Conservation (phyloP, 2,888 invertebrate genomes). For the Brachypalpus laphriformis region DNA sequence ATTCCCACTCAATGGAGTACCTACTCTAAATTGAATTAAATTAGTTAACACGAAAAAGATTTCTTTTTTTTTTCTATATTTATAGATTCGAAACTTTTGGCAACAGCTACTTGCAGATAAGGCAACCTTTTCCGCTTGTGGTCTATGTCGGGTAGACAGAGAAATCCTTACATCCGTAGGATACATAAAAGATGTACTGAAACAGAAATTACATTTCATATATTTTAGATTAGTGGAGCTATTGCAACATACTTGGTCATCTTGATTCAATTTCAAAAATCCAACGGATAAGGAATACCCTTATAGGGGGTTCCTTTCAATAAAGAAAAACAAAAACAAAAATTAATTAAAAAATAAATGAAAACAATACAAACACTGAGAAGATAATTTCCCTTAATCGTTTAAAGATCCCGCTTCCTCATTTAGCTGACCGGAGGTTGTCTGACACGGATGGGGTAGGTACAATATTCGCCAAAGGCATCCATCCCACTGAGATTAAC, state of each 20-base stretch:
- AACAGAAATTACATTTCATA: neutral
- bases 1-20: constrained; percentile 47
- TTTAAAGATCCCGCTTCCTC: constrained; percentile 24
- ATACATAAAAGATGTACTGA: neutral
- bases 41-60: constrained; percentile 20
- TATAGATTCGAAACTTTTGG: constrained; percentile 81
- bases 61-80: constrained; percentile 21
- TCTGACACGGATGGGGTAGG: constrained; percentile 43
- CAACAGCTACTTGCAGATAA: constrained; percentile 80
- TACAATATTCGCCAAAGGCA: constrained; percentile 35
- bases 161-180: constrained; percentile 84
- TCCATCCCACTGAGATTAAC: constrained; percentile 32
- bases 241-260: constrained; percentile 85
- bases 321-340: constrained; percentile 6
- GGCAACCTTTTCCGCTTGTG: constrained; percentile 84
- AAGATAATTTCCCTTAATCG: constrained; percentile 54
- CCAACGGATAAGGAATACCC: constrained; percentile 80
- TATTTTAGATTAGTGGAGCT: constrained; percentile 83
- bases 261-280: constrained; percentile 84
- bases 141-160: constrained; percentile 84
- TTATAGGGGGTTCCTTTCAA: neutral
- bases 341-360: constrained; percentile 24
- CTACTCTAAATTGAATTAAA: constrained; percentile 64
- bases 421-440: constrained; percentile 47
- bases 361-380: neutral